These are phyloP conservation scores for Gila orcuttii DNA, from an alignment of 2,113 vertebrate species.

Conservation along the genomic window DNA sequence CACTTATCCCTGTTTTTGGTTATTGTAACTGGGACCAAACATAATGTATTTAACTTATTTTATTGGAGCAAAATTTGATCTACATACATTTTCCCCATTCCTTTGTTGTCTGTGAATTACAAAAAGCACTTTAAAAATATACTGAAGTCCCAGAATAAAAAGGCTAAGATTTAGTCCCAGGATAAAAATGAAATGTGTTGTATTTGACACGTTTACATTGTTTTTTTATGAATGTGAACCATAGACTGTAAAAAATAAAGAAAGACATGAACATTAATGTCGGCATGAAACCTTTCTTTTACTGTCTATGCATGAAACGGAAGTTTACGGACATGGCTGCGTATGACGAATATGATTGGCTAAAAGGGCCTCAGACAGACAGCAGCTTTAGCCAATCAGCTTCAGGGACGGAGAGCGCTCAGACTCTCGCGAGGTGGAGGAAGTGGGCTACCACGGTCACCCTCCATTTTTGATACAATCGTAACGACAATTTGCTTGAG, in stretches of 20 bases:
- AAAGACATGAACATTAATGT: neutral
- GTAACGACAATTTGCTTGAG: slow-evolving; percentile 29
- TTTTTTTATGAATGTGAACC: neutral
- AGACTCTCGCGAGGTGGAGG: slow-evolving; percentile 27
- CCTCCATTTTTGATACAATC: slow-evolving; percentile 56
- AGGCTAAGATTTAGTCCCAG: too few relatives aligned
- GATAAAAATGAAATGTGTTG: neutral
- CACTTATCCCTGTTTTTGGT: neutral
- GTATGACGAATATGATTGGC: neutral
- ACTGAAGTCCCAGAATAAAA: too few relatives aligned
- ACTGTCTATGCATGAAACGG: neutral
- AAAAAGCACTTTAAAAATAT: neutral
- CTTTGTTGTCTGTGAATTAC: neutral
- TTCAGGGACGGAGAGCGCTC: neutral
- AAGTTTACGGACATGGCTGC: neutral
- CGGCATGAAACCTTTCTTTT: too few relatives aligned
- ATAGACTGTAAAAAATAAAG: too few relatives aligned
- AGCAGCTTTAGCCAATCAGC: slow-evolving; percentile 43
- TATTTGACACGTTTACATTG: neutral
- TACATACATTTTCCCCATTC: neutral
- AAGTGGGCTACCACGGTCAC: slow-evolving; percentile 41
- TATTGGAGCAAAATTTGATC: neutral
- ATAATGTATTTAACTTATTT: neutral
- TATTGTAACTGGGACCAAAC: neutral
- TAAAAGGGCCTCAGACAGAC: neutral